Evolutionary conservation across 1,140 invertebrate genomes (phyloP).

Genomic region (Drosophila pruinosa): DNA sequence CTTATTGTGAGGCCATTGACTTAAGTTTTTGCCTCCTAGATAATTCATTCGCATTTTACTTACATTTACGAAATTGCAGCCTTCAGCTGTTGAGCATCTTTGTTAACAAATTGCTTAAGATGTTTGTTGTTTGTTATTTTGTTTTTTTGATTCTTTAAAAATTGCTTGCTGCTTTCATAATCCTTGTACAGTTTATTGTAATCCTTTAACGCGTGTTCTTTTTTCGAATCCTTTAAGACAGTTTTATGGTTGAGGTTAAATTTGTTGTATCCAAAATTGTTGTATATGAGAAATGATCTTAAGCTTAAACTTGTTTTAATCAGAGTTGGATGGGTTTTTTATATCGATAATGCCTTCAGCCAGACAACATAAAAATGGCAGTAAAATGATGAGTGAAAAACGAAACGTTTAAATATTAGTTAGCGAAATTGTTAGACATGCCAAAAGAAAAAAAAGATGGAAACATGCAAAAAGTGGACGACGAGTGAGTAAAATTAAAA

Average conservation of each 20-base stretch:
- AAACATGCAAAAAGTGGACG: not conserved
- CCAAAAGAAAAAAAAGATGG: not conserved
- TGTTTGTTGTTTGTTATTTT: slow-evolving; percentile 4
- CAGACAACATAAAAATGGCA: not conserved
- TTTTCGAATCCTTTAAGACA: slow-evolving; percentile 46
- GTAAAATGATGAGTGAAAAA: not conserved
- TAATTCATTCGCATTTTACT: slow-evolving; percentile 54
- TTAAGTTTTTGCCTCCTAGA: slow-evolving; percentile 58
- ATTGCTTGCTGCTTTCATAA: slow-evolving; percentile 4
- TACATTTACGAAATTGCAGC: slow-evolving; percentile 66
- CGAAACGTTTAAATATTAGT: not conserved
- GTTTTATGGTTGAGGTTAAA: slow-evolving; percentile 28
- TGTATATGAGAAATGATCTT: not conserved
- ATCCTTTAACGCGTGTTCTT: slow-evolving; percentile 13
- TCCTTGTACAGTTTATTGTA: slow-evolving; percentile 32
- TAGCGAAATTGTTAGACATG: slow-evolving; percentile 1
- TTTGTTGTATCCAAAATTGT: slow-evolving; percentile 16
- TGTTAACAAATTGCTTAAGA: slow-evolving; percentile 26
- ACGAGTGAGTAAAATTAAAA: slow-evolving; percentile 19
- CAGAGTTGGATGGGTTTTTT: not conserved
- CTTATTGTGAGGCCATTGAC: slow-evolving; percentile 69
- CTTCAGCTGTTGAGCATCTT: slow-evolving; percentile 54
- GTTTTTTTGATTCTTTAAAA: not conserved
- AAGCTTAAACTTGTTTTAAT: not conserved
- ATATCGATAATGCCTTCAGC: not conserved